Evolutionary conservation across 2,113 vertebrate genomes (phyloP).

Genomic region (Dolichotis patagonum): DNA sequence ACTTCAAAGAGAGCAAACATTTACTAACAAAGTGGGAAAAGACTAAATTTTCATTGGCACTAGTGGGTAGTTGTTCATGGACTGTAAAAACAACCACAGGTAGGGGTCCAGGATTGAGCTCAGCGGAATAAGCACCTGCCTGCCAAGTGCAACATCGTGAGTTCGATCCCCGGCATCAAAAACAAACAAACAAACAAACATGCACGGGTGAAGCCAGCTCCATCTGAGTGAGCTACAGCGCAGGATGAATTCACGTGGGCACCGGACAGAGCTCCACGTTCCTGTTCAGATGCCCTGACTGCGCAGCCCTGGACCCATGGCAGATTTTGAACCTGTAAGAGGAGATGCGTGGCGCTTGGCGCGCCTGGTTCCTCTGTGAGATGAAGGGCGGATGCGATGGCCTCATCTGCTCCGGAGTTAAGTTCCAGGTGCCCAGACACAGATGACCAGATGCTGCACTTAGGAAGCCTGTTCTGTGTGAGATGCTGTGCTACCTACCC

Average conservation of each 20-base stretch:
- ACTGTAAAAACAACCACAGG: conserved; percentile 6
- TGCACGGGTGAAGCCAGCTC: background rate
- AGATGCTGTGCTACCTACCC: background rate
- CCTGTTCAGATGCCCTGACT: background rate
- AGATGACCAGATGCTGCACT: background rate
- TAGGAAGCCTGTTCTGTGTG: background rate
- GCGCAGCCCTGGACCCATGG: no score
- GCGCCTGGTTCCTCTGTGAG: background rate
- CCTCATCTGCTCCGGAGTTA: background rate
- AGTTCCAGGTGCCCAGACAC: background rate
- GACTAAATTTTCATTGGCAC: background rate
- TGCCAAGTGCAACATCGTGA: no score
- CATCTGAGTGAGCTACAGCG: background rate
- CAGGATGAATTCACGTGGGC: background rate
- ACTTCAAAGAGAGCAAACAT: background rate
- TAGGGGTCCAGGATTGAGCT: no score
- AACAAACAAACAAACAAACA: no score
- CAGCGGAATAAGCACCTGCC: no score
- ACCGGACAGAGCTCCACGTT: background rate
- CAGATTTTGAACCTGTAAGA: background rate
- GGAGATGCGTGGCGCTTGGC: background rate
- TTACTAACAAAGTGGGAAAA: background rate
- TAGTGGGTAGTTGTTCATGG: background rate
- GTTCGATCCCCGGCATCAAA: no score
- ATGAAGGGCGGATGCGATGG: background rate